These are phyloP conservation scores for Thereva nobilitata DNA, from an alignment of 2,888 invertebrate genomes.

Conservation along the genomic window DNA sequence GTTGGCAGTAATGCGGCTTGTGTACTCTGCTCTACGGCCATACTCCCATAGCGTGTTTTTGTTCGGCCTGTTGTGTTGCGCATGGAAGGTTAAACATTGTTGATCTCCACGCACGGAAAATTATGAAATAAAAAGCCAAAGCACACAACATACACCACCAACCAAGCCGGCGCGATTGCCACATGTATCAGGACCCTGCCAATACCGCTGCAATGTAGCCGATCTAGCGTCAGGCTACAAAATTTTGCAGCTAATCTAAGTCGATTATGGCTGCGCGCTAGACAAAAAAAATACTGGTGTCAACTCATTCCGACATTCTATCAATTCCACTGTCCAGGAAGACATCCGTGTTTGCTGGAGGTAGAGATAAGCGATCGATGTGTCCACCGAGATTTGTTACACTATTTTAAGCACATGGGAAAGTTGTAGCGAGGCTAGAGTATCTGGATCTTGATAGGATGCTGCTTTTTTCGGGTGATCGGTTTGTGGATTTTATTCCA, in stretches of 20 bases:
- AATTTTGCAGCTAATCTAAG: background rate
- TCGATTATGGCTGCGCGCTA: background rate
- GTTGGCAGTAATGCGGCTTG: slow-evolving; percentile 4
- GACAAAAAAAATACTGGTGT: slow-evolving; percentile 5
- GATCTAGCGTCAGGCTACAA: background rate
- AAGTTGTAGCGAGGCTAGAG: slow-evolving; percentile 7
- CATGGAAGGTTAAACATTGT: slow-evolving; percentile 40
- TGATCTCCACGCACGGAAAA: slow-evolving; percentile 37
- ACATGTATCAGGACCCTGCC: background rate
- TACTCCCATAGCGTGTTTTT: slow-evolving; percentile 6
- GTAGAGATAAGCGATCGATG: slow-evolving; percentile 25
- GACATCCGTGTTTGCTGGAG: slow-evolving; percentile 18
- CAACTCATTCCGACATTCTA: slow-evolving; percentile 12
- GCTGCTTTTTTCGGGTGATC: too few species aligned
- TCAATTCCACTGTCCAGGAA: slow-evolving; percentile 28
- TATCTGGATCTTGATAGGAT: too few species aligned
- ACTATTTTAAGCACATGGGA: slow-evolving; percentile 33
- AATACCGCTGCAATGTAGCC: background rate
- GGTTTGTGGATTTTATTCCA: too few species aligned
- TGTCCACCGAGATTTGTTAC: slow-evolving; percentile 29
- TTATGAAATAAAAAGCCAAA: slow-evolving; percentile 32
- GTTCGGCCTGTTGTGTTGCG: slow-evolving; percentile 33
- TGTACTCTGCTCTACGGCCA: background rate
- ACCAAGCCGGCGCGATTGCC: background rate
- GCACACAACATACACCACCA: slow-evolving; percentile 9